A percentile compares a stretch with the other conserved stretches of the same genome.
Conservation (phyloP, 2,888 invertebrate species). For the Leptopilina drosophilae region DNA sequence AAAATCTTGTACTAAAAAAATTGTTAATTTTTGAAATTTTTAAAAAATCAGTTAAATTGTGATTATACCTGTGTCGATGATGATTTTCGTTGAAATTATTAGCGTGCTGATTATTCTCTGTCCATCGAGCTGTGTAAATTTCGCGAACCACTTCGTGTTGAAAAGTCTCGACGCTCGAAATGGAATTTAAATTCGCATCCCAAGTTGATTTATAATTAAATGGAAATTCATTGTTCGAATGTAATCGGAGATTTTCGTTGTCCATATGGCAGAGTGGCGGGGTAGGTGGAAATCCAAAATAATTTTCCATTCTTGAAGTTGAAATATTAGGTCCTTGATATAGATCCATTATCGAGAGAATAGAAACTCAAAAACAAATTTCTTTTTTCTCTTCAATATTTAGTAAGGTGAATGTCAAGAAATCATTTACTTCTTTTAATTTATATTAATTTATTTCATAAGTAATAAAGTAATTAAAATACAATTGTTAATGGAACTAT, state of each 20-base stretch:
- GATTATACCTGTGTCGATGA: constrained; percentile 55
- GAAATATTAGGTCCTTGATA: neutral
- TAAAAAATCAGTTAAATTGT: too few species aligned
- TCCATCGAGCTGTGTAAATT: constrained; percentile 24
- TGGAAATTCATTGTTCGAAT: constrained; percentile 50
- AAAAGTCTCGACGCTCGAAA: neutral
- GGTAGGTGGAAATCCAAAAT: constrained; percentile 60
- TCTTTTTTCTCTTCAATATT: too few species aligned
- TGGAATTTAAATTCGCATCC: constrained; percentile 35
- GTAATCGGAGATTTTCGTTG: constrained; percentile 50
- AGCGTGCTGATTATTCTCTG: constrained; percentile 47
- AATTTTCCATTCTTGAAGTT: constrained; percentile 50
- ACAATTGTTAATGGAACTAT: too few species aligned
- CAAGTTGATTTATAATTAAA: constrained; percentile 57
- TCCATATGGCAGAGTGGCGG: constrained; percentile 53
- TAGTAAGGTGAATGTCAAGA: too few species aligned
- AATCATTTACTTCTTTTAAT: too few species aligned
- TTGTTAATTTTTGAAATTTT: too few species aligned
- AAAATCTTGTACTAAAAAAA: too few species aligned
- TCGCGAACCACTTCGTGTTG: constrained; percentile 16
- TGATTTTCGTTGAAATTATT: constrained; percentile 58
- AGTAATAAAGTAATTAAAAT: too few species aligned
- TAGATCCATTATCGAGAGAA: constrained; percentile 3
- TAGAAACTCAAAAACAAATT: neutral
- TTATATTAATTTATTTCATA: too few species aligned